These are phyloP conservation scores for Drosophila pectinifera DNA, from an alignment of 1,140 invertebrate species.

Conservation along the genomic window DNA sequence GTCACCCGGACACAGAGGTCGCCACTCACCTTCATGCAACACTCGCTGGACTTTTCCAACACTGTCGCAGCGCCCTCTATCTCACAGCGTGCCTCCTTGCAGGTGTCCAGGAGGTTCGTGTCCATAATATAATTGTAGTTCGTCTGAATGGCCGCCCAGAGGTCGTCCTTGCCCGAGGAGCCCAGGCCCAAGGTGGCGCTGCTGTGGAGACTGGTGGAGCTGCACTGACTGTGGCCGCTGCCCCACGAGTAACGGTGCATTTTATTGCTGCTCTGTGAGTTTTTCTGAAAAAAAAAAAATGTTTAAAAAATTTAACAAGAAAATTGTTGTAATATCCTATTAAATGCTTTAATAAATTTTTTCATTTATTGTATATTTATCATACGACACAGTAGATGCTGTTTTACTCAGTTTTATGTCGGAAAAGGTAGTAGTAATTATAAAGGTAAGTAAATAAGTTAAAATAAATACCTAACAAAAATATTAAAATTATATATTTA, in stretches of 20 bases:
- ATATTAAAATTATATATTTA: too few relatives aligned
- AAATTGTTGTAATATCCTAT: too few relatives aligned
- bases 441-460: too few relatives aligned
- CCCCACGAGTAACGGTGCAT: slow-evolving; percentile 88
- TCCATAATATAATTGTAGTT: slow-evolving; percentile 98
- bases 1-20: neutral
- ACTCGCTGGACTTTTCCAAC: slow-evolving; percentile 48
- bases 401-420: too few relatives aligned
- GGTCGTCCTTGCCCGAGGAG: slow-evolving; percentile 89
- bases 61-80: slow-evolving; percentile 69
- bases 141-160: slow-evolving; percentile 94
- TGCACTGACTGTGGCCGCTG: slow-evolving; percentile 86
- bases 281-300: slow-evolving; percentile 27
- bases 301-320: neutral
- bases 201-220: slow-evolving; percentile 86
- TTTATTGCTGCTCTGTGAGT: slow-evolving; percentile 69
- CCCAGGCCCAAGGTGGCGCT: slow-evolving; percentile 84
- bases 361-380: too few relatives aligned
- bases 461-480: too few relatives aligned
- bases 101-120: slow-evolving; percentile 95
- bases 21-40: slow-evolving; percentile 53
- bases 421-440: too few relatives aligned
- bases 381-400: too few relatives aligned
- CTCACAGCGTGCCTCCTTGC: slow-evolving; percentile 87
- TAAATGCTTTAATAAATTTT: too few relatives aligned